Evolutionary conservation across 2,888 invertebrate genomes (phyloP).

Genomic region (Aplocera efformata): DNA sequence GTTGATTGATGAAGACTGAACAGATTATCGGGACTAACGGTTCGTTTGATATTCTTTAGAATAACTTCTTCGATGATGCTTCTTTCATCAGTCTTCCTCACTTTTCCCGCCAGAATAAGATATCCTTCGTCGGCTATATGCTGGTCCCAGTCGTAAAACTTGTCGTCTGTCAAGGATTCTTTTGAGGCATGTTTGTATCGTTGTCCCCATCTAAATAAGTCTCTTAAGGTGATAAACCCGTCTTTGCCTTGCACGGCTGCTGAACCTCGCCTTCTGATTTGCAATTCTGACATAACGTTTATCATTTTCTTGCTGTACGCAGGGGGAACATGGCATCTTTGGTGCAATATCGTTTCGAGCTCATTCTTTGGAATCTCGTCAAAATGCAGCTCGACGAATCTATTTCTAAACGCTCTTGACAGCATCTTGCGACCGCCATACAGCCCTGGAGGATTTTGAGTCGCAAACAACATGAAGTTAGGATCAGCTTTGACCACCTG

Average conservation of each 20-base stretch:
- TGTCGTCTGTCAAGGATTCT: conserved; percentile 74
- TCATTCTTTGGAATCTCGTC: conserved; percentile 95
- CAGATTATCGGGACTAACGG: conserved; percentile 84
- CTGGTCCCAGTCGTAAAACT: conserved; percentile 97
- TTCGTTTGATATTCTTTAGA: conserved; percentile 88
- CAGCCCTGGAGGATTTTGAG: conserved; percentile 98
- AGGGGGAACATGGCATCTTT: conserved; percentile 91
- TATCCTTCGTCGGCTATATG: conserved; percentile 98
- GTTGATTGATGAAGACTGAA: conserved; percentile 85
- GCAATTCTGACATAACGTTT: conserved; percentile 93
- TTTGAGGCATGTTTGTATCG: conserved; percentile 88
- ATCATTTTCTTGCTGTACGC: conserved; percentile 95
- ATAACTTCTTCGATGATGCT: conserved; percentile 89
- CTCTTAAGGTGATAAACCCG: conserved; percentile 95
- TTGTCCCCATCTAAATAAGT: conserved; percentile 98
- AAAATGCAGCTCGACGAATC: conserved; percentile 98
- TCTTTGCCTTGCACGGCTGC: conserved; percentile 95
- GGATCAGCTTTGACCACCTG: conserved; percentile 94
- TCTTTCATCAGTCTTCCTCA: conserved; percentile 91
- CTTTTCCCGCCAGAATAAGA: conserved; percentile 94
- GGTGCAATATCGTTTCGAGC: conserved; percentile 92
- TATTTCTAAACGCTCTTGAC: conserved; percentile 97
- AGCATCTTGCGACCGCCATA: conserved; percentile 98
- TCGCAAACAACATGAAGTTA: conserved; percentile 98
- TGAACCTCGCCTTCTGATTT: conserved; percentile 89